A percentile compares a stretch with the other conserved stretches of the same genome.
Conservation (phyloP, 2,888 invertebrate genomes). For the Gastrophysa polygoni region DNA sequence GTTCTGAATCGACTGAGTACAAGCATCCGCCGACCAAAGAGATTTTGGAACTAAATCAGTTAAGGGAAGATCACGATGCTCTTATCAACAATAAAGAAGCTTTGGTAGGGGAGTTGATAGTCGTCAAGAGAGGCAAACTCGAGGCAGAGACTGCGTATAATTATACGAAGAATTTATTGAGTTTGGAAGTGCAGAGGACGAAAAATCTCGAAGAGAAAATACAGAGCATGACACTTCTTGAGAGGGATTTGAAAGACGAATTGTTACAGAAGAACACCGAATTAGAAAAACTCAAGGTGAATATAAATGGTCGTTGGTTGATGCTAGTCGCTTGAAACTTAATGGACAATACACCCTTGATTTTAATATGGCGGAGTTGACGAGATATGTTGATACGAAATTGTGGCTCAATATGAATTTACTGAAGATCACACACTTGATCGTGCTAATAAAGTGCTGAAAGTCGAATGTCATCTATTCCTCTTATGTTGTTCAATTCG, state of each 20-base stretch:
- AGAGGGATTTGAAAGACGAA: conserved; percentile 41
- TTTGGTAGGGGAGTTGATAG: conserved; percentile 41
- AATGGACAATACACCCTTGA: too few species aligned
- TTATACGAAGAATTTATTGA: conserved; percentile 47
- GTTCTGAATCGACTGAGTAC: conserved; percentile 51
- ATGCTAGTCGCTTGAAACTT: too few species aligned
- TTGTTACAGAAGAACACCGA: conserved; percentile 41
- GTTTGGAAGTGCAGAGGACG: conserved; percentile 40
- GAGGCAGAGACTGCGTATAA: conserved; percentile 47
- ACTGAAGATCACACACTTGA: too few species aligned
- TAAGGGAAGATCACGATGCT: conserved; percentile 41
- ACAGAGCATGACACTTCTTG: conserved; percentile 35
- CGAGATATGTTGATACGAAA: too few species aligned
- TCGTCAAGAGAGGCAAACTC: conserved; percentile 39
- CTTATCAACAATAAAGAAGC: conserved; percentile 41
- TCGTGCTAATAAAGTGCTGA: too few species aligned
- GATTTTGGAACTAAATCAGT: conserved; percentile 38
- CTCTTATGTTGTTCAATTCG: too few species aligned
- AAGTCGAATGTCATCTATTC: too few species aligned
- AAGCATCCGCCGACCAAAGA: conserved; percentile 47
- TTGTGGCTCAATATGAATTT: too few species aligned
- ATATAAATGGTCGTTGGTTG: too few species aligned
- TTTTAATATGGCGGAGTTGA: too few species aligned
- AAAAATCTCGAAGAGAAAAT: conserved; percentile 45
- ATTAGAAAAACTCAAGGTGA: conserved; percentile 47